These are phyloP conservation scores for Calliopsis andreniformis DNA, from an alignment of 1,140 invertebrate genomes.

Conservation along the genomic window DNA sequence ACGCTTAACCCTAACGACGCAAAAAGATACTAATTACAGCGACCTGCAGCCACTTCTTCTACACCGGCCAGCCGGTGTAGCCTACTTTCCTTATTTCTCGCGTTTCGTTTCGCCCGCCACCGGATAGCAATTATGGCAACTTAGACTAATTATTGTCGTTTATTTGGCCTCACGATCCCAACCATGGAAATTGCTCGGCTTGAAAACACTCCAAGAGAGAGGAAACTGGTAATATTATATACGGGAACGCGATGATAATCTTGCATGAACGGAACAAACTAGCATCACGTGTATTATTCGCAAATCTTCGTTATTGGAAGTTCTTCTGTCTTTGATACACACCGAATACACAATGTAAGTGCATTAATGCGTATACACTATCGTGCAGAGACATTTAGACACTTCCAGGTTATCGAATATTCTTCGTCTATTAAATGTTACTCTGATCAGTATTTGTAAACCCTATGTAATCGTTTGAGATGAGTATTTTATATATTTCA, in stretches of 20 bases:
- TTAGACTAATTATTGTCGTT: constrained; percentile 47
- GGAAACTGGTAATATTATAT: constrained; percentile 17
- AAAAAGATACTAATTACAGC: constrained; percentile 62
- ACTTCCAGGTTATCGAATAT: no score
- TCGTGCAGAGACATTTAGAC: no score
- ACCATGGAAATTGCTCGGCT: constrained; percentile 8
- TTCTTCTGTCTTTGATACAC: no score
- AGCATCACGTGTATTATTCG: constrained; percentile 13
- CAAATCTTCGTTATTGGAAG: no score
- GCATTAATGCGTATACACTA: no score
- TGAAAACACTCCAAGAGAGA: not conserved
- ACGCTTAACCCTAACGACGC: constrained; percentile 55
- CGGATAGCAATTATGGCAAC: constrained; percentile 19
- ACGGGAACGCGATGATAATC: constrained; percentile 12
- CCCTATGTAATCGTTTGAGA: no score
- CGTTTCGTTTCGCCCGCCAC: not conserved
- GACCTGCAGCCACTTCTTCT: constrained; percentile 29
- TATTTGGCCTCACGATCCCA: constrained; percentile 6
- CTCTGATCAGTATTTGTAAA: no score
- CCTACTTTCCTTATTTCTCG: constrained; percentile 53
- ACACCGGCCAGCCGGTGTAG: not conserved
- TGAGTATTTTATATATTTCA: no score
- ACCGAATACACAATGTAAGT: not conserved
- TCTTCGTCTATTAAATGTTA: no score
- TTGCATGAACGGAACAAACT: constrained; percentile 5